Evolutionary conservation across 2,797 vertebrate species (phyloP).

Genomic region (Hirundo rustica): DNA sequence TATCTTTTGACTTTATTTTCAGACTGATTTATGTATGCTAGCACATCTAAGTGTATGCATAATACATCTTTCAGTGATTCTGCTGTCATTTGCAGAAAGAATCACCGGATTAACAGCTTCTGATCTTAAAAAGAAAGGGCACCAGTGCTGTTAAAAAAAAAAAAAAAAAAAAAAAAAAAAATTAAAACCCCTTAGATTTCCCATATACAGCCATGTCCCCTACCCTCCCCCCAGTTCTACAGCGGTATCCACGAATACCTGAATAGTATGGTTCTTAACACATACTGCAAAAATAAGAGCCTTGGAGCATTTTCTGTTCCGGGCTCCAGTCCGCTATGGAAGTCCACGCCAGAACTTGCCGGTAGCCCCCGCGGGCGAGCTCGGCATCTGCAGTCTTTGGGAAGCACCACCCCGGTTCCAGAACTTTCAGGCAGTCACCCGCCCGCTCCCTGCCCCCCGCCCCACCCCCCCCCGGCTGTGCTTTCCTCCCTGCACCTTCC

Average conservation of each 20-base stretch:
- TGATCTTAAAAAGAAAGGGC: neutral
- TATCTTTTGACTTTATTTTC: neutral
- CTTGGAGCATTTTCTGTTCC: neutral
- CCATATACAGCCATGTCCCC: neutral
- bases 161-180: too few species aligned
- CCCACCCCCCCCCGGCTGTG: neutral
- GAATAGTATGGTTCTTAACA: neutral
- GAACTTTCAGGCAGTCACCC: conserved; percentile 31
- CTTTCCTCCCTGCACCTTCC: neutral
- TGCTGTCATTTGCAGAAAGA: neutral
- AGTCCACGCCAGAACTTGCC: neutral
- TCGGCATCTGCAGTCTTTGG: neutral
- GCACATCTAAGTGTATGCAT: neutral
- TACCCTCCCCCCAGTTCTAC: neutral
- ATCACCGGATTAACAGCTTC: neutral
- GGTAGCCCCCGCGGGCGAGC: neutral
- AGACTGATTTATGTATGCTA: neutral
- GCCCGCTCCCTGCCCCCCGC: neutral
- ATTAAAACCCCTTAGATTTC: accelerated
- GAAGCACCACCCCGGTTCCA: conserved; percentile 54
- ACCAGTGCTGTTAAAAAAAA: neutral
- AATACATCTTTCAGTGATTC: neutral
- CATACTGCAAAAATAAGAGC: neutral
- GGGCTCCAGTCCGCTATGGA: neutral
- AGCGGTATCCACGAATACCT: neutral